Base-by-base conservation (phyloP, 1,140 invertebrate species). In the Belonocnema kinseyi region DNA sequence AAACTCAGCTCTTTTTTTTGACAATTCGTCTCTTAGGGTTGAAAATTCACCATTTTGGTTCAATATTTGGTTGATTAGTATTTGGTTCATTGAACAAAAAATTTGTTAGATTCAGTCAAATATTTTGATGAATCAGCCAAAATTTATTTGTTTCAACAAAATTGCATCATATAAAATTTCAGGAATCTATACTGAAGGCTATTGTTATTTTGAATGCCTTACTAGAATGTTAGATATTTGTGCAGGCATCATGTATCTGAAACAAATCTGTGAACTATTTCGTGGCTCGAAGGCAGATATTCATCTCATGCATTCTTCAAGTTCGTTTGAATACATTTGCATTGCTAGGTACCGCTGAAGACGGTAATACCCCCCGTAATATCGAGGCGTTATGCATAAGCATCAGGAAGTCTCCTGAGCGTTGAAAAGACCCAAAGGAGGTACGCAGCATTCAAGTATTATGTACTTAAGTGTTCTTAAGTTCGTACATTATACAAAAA, bases 381-480 rank as follows among this genome's bases (percentile, higher is more conserved):
- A 61, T 66, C 33, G 40, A 16, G 61, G 26, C 26, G 61, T 66
- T 66, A 66, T 66, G 61, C 14, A 66, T 33, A 66, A 66, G 58
- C 58, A 66, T 66, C 58, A 66, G 61, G n/a, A 26, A 66, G 21
- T 66, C 21, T 61, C 4, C 14, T 33, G n/a, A 46, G 13, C 26
- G 61, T 66, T 14, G 61, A 66, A 66, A 66, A 66, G 61, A 66
- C 61, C 61, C 33, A 40, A 40, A 26, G 61, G 61, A 40, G 61
- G 40, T 66, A 14, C 26, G 61, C 40, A 66, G 61, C 61, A 66
- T 66, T 66, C 26, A 33, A 66, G 61, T 6, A 40, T 66, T 66
- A 40, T 66, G 14, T 40, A 66, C 61, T 66, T 16, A 40, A 66
- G 61, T 66, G 61, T 66, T 66, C 61, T 66, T 66, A 66, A 66